Evolutionary conservation across 2,888 invertebrate genomes (phyloP), one percentile per base, ranked within the genome.

Genomic region (Conistra vaccinii): DNA sequence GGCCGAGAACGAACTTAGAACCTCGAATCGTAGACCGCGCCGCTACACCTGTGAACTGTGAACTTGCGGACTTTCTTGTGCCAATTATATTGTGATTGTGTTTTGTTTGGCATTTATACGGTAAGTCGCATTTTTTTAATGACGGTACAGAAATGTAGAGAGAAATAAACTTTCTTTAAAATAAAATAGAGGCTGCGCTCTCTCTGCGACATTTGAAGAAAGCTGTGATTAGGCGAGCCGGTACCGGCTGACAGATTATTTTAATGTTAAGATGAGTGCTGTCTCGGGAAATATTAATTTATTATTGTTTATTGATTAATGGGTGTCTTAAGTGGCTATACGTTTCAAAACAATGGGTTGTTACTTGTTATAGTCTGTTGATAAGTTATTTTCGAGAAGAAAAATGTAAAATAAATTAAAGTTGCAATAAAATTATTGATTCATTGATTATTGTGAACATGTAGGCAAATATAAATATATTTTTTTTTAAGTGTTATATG

Each of bases 1-100:
- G 93, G 95, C 91, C 91, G 95, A 91, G 96, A 92, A 93, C 95
- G 95, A 96, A 95, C 95, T 95, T 93, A 92, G 93, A 92, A 93
- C 91, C 92, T 89, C 92, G 90, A 92, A 90, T 83, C 85, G 85
- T 89, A 88, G 89, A 87, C 87, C 90, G 88, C 85, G 80, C 77
- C 81, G 86, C 85, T 71, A 80, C 82, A 81, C 86, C 87, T 91
- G 95, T 95, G 95, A 93, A 93, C 93, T 95, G 95, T 95, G 95
- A 93, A 93, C 92, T 91, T 90, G 87, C 88, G 89, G 90, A 91
- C 90, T 90, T 89, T 89, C 87, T 90, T 92, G 93, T 94, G 92
- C 88, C 90, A 86, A 85, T 88, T 89, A 88, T 89, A 86, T 87
- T 90, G 94, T 95, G 94, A 88, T 91, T 90, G 94, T 94, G 94